Percentiles rank a stretch among this genome's conserved stretches.
Conservation (phyloP, 1,140 invertebrate genomes). For the Zaprionus taronus region DNA sequence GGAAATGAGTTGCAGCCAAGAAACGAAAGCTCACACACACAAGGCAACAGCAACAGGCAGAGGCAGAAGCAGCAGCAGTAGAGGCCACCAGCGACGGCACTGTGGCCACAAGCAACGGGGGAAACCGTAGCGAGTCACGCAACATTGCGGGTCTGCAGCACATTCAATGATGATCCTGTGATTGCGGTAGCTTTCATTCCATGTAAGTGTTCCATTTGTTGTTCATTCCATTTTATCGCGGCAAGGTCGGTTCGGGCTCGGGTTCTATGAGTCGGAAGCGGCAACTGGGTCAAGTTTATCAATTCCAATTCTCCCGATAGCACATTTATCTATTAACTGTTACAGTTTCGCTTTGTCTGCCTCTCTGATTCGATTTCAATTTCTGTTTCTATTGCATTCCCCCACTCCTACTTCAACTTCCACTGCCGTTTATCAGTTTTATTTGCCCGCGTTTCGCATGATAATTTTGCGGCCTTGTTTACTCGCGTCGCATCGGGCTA, state of each 20-base stretch:
- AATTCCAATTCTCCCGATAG: constrained; percentile 29
- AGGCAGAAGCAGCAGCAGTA: constrained; percentile 22
- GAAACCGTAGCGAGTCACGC: constrained; percentile 35
- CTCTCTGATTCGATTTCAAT: constrained; percentile 25
- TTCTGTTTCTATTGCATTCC: constrained; percentile 26
- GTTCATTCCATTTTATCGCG: constrained; percentile 3
- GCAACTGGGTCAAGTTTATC: constrained; percentile 76
- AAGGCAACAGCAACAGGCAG: constrained; percentile 12
- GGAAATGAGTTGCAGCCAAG: constrained; percentile 68
- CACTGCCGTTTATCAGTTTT: constrained; percentile 54
- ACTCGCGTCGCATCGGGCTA: constrained; percentile 42
- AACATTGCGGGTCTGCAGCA: constrained; percentile 34
- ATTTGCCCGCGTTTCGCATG: constrained; percentile 41
- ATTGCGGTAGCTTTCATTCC: constrained; percentile 32
- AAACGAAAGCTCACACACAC: constrained; percentile 65
- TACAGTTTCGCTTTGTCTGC: constrained; percentile 16
- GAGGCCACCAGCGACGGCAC: constrained; percentile 2
- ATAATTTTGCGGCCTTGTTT: constrained; percentile 64
- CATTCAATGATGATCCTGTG: constrained; percentile 34
- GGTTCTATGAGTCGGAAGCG: background rate
- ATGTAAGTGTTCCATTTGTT: constrained; percentile 10
- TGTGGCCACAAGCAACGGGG: background rate
- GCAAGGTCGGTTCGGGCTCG: constrained; percentile 31
- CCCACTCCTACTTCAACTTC: background rate
- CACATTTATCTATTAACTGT: constrained; percentile 60